phyloP scores from a whole-genome alignment of 2,113 vertebrate species.

The Sprattus sprattus region DNA sequence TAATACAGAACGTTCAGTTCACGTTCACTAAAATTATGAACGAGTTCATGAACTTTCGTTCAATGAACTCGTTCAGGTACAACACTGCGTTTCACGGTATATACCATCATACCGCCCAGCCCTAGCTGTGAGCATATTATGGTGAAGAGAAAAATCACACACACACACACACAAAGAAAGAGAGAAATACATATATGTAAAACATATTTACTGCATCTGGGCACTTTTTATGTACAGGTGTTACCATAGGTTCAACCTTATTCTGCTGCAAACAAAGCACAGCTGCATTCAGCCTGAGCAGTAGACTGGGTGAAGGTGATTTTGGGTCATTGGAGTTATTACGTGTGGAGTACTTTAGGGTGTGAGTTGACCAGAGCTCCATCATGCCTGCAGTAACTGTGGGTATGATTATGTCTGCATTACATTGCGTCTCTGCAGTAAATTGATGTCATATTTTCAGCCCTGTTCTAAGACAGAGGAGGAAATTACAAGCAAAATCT shows the following conservation, averaged over 20 bases:
- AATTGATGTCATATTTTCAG: slow-evolving; percentile 9
- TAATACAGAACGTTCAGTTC: too few relatives aligned
- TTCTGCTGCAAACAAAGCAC: neutral
- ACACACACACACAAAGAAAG: neutral
- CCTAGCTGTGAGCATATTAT: neutral
- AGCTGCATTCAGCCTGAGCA: neutral
- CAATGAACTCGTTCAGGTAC: too few relatives aligned
- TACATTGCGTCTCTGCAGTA: neutral
- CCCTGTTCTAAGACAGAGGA: neutral
- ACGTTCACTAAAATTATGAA: too few relatives aligned
- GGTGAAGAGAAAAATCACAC: neutral
- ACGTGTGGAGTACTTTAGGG: neutral
- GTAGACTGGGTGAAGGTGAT: neutral
- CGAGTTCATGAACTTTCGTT: too few relatives aligned
- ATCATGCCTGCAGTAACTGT: neutral
- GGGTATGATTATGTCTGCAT: slow-evolving; percentile 3
- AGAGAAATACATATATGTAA: neutral
- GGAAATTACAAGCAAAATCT: slow-evolving; percentile 17
- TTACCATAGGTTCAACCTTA: neutral
- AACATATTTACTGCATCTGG: neutral
- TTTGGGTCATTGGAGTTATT: neutral
- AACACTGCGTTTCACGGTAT: too few relatives aligned
- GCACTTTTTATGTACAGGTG: neutral
- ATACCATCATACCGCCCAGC: too few relatives aligned
- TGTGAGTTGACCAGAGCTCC: neutral